A percentile compares a stretch with the other conserved stretches of the same genome.
These are phyloP conservation scores for Circaetus gallicus DNA, from an alignment of 2,113 vertebrate genomes.

Conservation along the genomic window DNA sequence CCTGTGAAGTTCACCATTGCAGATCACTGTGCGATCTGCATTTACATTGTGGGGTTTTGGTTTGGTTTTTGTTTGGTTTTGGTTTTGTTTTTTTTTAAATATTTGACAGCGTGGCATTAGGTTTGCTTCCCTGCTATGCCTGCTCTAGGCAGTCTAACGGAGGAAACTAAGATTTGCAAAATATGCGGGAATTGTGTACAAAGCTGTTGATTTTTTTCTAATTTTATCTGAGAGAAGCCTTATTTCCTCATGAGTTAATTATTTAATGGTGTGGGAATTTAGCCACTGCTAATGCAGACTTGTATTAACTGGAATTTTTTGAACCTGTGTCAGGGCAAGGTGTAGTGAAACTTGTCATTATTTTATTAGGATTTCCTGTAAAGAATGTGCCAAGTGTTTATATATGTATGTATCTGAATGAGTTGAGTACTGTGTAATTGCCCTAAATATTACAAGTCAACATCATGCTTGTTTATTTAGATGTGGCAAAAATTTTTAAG, in stretches of 20 bases:
- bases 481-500: background rate
- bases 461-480: background rate
- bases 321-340: background rate
- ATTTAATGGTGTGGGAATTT: background rate
- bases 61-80: fast-evolving
- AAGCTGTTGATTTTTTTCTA: background rate
- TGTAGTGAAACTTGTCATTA: background rate
- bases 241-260: background rate
- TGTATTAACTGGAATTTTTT: background rate
- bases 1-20: background rate
- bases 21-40: background rate
- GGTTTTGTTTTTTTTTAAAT: background rate
- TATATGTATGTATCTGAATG: background rate
- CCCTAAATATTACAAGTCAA: background rate
- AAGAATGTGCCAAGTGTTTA: background rate
- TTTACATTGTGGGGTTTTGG: background rate
- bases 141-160: background rate
- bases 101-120: background rate
- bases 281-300: background rate
- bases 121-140: background rate
- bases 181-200: background rate
- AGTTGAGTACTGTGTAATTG: background rate
- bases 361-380: background rate
- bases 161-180: background rate
- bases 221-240: background rate